Conservation (phyloP, 53 echinoderm and acorn worm genomes). For the Echinarachnius parma region DNA sequence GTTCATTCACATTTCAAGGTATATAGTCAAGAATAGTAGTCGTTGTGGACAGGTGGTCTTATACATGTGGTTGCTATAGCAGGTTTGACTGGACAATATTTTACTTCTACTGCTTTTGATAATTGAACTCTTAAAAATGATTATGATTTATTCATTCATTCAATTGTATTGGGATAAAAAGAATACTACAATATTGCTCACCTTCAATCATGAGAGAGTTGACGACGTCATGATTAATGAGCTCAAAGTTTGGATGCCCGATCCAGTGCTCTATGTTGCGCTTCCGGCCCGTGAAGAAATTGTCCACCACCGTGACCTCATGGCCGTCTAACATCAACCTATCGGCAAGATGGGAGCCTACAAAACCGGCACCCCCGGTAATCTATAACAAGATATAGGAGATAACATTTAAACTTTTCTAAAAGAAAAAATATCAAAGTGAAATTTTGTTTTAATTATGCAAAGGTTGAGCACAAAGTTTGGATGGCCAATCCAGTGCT, state of each 20-base stretch:
- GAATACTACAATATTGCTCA: too few species aligned
- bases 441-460: background rate
- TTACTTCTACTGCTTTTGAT: too few species aligned
- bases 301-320: slow-evolving; percentile 92
- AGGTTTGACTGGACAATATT: too few species aligned
- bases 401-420: background rate
- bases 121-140: too few species aligned
- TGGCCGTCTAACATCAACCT: slow-evolving; percentile 88
- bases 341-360: slow-evolving; percentile 85
- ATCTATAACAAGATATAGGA: slow-evolving; percentile 36
- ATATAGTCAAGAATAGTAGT: too few species aligned
- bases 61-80: too few species aligned
- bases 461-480: slow-evolving; percentile 79
- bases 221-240: slow-evolving; percentile 94
- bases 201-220: slow-evolving; percentile 96
- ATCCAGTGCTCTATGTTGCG: slow-evolving; percentile 84
- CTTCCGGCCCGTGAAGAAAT: slow-evolving; percentile 89
- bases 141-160: too few species aligned
- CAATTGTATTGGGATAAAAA: too few species aligned
- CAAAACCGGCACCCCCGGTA: slow-evolving; percentile 93
- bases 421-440: background rate
- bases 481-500: slow-evolving; percentile 88
- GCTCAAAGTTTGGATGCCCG: slow-evolving; percentile 90
- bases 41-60: too few species aligned
- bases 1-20: too few species aligned